Conservation (phyloP, 2,113 vertebrate genomes). For the Ochotona princeps region DNA sequence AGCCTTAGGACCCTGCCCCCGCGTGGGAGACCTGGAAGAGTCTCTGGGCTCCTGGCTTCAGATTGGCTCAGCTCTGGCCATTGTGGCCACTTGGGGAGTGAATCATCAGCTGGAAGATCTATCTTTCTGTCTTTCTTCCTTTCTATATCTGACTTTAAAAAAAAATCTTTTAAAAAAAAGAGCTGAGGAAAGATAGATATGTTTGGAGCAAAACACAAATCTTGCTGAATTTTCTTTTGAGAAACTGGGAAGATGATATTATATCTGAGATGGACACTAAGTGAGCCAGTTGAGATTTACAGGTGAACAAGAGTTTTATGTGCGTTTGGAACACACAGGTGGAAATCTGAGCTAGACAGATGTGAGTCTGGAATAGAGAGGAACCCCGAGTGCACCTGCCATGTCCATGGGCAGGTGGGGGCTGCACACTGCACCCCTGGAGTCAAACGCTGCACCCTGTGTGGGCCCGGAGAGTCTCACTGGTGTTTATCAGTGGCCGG, state of each 20-base stretch:
- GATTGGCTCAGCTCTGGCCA: too few relatives aligned
- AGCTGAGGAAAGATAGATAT: neutral
- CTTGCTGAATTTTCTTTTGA: neutral
- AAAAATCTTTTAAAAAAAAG: too few relatives aligned
- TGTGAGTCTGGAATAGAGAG: neutral
- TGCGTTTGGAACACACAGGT: neutral
- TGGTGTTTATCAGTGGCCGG: neutral
- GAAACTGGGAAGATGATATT: neutral
- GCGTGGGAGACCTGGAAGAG: too few relatives aligned
- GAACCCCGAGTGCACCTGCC: neutral
- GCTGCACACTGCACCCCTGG: neutral
- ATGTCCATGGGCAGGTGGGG: neutral
- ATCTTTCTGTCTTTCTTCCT: too few relatives aligned
- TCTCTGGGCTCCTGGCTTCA: too few relatives aligned
- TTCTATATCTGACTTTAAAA: too few relatives aligned
- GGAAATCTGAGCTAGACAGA: neutral
- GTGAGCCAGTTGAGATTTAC: neutral
- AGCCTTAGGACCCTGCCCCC: too few relatives aligned
- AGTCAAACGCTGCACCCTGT: neutral
- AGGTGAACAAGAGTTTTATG: neutral
- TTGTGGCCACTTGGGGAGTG: too few relatives aligned
- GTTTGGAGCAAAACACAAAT: neutral
- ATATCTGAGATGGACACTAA: neutral
- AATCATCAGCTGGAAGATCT: too few relatives aligned
- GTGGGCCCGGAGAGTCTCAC: neutral